These are phyloP conservation scores for Amyelois transitella DNA, from an alignment of 1,140 invertebrate genomes.

Conservation along the genomic window DNA sequence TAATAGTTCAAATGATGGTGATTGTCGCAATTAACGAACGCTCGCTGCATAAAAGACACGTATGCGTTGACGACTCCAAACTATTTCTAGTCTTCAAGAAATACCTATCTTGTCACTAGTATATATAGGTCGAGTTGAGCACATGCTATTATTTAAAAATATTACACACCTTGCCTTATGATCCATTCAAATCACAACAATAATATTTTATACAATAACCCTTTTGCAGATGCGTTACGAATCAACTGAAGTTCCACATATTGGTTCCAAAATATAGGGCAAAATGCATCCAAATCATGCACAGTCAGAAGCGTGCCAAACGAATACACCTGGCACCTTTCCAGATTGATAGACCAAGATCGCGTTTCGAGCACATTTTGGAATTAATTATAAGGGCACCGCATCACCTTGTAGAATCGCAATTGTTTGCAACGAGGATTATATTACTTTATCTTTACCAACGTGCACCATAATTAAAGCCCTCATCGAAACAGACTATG, in stretches of 20 bases:
- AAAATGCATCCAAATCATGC: constrained; percentile 33
- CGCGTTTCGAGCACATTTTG: constrained; percentile 37
- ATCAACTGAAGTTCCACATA: constrained; percentile 1
- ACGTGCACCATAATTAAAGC: constrained; percentile 66
- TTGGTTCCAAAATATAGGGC: constrained; percentile 22
- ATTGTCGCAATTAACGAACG: too few relatives aligned
- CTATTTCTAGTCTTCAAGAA: too few relatives aligned
- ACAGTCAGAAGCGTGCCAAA: constrained; percentile 57
- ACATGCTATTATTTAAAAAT: constrained; percentile 35
- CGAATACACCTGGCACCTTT: constrained; percentile 43
- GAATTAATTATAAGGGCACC: constrained; percentile 25
- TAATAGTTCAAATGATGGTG: too few relatives aligned
- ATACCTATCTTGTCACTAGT: too few relatives aligned
- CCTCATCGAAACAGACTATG: constrained; percentile 50
- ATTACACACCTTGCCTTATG: constrained; percentile 38
- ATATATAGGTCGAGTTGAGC: too few relatives aligned
- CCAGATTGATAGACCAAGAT: constrained; percentile 28
- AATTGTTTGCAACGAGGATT: constrained; percentile 63
- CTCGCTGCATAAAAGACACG: too few relatives aligned
- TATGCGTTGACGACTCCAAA: too few relatives aligned
- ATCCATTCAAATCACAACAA: constrained; percentile 48
- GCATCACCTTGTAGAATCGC: constrained; percentile 54
- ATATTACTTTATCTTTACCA: constrained; percentile 71
- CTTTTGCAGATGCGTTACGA: constrained; percentile 43
- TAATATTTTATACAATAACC: constrained; percentile 46